Evolutionary conservation across 2,888 invertebrate species (phyloP).

Genomic region (Pheosia gnoma): DNA sequence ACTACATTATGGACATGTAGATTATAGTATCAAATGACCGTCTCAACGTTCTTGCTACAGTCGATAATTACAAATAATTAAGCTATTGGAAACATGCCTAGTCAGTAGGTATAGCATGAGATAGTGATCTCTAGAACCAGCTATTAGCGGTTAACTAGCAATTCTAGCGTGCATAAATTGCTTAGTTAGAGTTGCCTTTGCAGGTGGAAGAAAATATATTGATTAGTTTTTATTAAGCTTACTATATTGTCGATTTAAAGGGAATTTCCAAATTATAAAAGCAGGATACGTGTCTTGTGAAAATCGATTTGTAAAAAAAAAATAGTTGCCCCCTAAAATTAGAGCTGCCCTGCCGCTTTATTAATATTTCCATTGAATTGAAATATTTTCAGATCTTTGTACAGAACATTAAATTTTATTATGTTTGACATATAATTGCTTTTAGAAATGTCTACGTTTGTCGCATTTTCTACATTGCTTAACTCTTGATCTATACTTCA

Average conservation of each 20-base stretch:
- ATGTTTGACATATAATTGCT: neutral
- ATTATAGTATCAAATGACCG: conserved; percentile 58
- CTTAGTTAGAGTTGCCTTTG: neutral
- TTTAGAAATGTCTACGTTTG: conserved; percentile 1
- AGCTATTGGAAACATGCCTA: conserved; percentile 36
- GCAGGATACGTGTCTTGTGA: no score
- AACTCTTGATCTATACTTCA: conserved; percentile 21
- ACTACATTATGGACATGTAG: conserved; percentile 26
- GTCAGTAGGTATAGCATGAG: conserved; percentile 20
- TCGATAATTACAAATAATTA: conserved; percentile 54
- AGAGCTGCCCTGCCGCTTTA: no score
- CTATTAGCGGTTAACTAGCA: conserved; percentile 6
- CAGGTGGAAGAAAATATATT: neutral
- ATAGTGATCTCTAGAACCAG: neutral
- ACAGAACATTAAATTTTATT: no score
- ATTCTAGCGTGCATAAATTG: neutral
- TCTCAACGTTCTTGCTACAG: conserved; percentile 40
- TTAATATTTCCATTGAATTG: no score
- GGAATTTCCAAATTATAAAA: no score
- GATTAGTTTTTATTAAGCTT: neutral
- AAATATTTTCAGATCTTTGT: no score
- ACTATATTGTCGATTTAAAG: no score
- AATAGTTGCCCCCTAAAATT: no score
- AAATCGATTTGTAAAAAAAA: no score
- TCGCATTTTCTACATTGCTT: conserved; percentile 16